Base-by-base conservation (phyloP, 2,888 invertebrate genomes). In the Ochropacha duplaris region DNA sequence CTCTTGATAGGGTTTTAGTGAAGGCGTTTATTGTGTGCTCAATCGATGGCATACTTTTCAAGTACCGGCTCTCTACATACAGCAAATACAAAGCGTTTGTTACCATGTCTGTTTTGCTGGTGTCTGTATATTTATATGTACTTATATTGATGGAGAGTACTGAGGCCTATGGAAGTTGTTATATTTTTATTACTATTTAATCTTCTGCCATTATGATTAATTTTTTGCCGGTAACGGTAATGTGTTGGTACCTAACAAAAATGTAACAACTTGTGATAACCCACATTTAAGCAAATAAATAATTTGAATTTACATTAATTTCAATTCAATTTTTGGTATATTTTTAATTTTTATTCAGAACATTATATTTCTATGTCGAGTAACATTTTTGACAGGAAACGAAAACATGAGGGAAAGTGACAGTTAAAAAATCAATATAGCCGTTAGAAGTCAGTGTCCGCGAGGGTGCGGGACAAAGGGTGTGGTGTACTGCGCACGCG, bases 381-480 rank as follows among this genome's bases (percentile, higher is more conserved):
- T 44, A 16, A 44, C 44, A 61, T 51, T 62, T 59, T 65, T 58
- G 58, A 54, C 66, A 64, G 58, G 49, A 55, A 57, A 52, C 49
- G 52, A 24, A 63, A 57, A 54, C 58, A 54, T 59, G 66, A 69
- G 79, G 74, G 76, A 78, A 75, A 83, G 74, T 86, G 90, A 83
- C 92, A 87, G 92, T 92, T 91, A 88, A 87, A 92, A 92, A 92
- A 92, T 92, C 92, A 88, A 92, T 92, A 92, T 78, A 81, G 78
- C 92, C 90, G 92, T 92, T 92, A 81, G 67, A 65, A 80, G 81
- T 79, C 81, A 81, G 78, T 86, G 86, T 87, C 86, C 79, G 88
- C 81, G 89, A 89, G 92, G 90, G 92, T 85, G 90, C 79, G 57
- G 61, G 62, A 80, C 79, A 84, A 84, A 86, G 86, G 88, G 87